A percentile compares a stretch with the other conserved stretches of the same genome.
phyloP scores from a whole-genome alignment of 2,113 vertebrate species.

The Eudorcas thomsonii region DNA sequence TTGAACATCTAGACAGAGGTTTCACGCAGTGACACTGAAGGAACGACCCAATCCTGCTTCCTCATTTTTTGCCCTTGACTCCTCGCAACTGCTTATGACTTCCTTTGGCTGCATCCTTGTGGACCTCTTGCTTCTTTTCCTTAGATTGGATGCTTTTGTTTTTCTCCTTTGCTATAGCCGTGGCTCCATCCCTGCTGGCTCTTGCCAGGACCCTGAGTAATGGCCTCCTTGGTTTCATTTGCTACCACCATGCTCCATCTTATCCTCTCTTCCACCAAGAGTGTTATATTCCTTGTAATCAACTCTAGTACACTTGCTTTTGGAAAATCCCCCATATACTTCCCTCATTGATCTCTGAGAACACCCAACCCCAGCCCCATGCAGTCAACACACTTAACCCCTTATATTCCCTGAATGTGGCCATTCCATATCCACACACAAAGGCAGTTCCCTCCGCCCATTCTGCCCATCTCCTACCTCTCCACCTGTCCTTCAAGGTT shows the following conservation, averaged over 20 bases:
- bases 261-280: not conserved
- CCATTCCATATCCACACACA: not conserved
- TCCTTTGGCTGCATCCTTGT: not conserved
- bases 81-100: not conserved
- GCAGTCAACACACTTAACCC: not conserved
- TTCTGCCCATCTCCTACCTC: not conserved
- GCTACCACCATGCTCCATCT: not conserved
- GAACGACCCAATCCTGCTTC: not conserved
- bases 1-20: not conserved
- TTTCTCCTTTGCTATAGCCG: not conserved
- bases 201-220: not conserved
- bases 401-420: not conserved
- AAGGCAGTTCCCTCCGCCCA: not conserved
- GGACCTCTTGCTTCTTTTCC: not conserved
- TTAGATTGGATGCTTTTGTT: not conserved
- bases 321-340: not conserved
- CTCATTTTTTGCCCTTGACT: not conserved
- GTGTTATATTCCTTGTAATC: not conserved
- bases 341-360: not conserved
- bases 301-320: not conserved
- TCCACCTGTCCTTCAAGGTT: not conserved
- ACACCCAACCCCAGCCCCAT: rapidly evolving
- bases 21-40: not conserved
- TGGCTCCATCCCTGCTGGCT: not conserved
- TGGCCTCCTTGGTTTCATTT: not conserved